Percentiles rank a stretch among this genome's conserved stretches.
Evolutionary conservation across 2,888 invertebrate species (phyloP).

Genomic region (Nudaria mundana): DNA sequence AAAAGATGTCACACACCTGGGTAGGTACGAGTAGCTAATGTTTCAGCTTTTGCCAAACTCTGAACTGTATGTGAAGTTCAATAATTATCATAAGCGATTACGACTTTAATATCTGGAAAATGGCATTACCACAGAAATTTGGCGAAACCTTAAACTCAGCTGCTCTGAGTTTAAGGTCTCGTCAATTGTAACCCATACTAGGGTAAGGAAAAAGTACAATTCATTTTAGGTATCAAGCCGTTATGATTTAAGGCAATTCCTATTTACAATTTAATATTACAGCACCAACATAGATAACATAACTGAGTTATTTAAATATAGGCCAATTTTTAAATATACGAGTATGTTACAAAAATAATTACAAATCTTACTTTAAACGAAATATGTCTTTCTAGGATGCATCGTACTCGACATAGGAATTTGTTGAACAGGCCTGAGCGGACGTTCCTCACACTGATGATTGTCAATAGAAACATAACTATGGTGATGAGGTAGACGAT

Average conservation of each 20-base stretch:
- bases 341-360: conserved; percentile 31
- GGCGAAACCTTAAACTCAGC: no score
- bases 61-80: no score
- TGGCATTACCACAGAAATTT: no score
- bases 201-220: conserved; percentile 4
- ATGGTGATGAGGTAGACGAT: conserved; percentile 77
- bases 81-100: no score
- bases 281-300: conserved; percentile 40
- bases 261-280: conserved; percentile 28
- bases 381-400: conserved; percentile 77
- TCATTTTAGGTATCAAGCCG: not conserved
- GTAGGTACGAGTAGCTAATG: no score
- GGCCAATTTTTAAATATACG: no score
- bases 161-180: no score
- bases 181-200: no score
- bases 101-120: no score
- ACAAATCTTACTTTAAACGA: conserved; percentile 58
- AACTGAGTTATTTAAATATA: conserved; percentile 20
- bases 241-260: conserved; percentile 11
- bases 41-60: no score
- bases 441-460: conserved; percentile 75
- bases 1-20: no score
- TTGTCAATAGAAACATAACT: conserved; percentile 81
- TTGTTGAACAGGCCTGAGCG: conserved; percentile 72
- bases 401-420: conserved; percentile 73